phyloP scores from a whole-genome alignment of 2,888 invertebrate species.

The Sminthurides aquaticus region DNA sequence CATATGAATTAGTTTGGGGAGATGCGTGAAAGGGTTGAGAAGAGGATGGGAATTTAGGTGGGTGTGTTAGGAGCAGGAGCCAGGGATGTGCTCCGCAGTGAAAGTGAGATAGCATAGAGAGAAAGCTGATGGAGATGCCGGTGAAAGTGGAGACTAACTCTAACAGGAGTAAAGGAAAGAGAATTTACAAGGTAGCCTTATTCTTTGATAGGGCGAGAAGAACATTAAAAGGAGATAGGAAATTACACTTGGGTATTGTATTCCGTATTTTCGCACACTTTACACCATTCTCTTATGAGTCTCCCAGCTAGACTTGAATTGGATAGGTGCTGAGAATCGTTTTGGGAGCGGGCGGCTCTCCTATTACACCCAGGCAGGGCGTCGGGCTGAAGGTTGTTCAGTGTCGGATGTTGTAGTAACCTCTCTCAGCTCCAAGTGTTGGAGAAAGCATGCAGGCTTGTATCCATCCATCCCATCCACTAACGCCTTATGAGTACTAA shows the following conservation, averaged over 20 bases:
- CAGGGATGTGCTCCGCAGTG: too few relatives aligned
- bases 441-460: too few relatives aligned
- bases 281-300: conserved; percentile 28
- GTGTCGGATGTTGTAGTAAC: too few relatives aligned
- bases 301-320: conserved; percentile 23
- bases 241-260: conserved; percentile 28
- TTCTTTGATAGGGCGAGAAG: conserved; percentile 35
- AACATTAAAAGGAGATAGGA: conserved; percentile 40
- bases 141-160: neutral
- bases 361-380: conserved; percentile 9
- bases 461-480: too few relatives aligned
- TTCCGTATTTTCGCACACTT: conserved; percentile 24
- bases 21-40: neutral
- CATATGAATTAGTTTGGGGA: conserved; percentile 7
- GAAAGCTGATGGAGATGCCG: neutral
- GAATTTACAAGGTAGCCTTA: conserved; percentile 9
- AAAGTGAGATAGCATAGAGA: too few relatives aligned
- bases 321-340: conserved; percentile 24
- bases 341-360: conserved; percentile 18
- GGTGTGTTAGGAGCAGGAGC: neutral
- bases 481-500: too few relatives aligned
- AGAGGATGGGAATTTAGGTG: neutral
- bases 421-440: too few relatives aligned
- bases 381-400: too few relatives aligned
- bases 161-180: neutral